Evolutionary conservation across 2,113 vertebrate genomes (phyloP).

Genomic region (Gymnogyps californianus): DNA sequence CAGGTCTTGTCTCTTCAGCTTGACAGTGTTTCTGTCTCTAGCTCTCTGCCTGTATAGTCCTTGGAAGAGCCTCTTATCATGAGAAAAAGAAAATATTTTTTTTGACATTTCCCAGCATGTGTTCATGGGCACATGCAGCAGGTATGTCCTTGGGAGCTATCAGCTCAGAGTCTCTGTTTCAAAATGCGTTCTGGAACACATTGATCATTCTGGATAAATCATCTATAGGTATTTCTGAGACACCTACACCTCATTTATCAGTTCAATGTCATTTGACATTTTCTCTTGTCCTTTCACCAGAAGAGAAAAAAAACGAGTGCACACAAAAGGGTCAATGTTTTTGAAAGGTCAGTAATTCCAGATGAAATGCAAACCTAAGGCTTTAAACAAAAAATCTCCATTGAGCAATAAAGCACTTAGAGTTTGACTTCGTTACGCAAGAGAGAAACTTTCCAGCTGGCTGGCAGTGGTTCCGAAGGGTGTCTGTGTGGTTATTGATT

Average conservation of each 20-base stretch:
- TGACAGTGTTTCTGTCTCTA: neutral
- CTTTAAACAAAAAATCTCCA: neutral
- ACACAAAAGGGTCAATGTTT: conserved; percentile 35
- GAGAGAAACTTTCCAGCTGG: conserved; percentile 57
- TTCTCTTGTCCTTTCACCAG: conserved; percentile 20
- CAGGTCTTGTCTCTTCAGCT: neutral
- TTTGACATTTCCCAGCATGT: neutral
- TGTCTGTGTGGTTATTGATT: conserved; percentile 52
- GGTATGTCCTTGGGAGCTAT: neutral
- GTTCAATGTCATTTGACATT: conserved; percentile 18
- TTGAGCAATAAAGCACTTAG: conserved; percentile 51
- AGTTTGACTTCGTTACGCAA: conserved; percentile 58
- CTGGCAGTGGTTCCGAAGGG: conserved; percentile 47
- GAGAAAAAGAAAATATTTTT: neutral
- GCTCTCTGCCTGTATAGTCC: neutral
- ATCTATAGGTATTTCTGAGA: neutral
- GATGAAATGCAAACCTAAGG: conserved; percentile 38
- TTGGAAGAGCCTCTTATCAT: neutral
- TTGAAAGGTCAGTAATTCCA: conserved; percentile 46
- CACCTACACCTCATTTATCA: neutral
- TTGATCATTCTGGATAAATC: neutral
- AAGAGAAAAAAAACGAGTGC: neutral
- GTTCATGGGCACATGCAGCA: neutral
- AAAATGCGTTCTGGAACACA: neutral
- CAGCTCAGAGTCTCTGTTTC: neutral